These are phyloP conservation scores for Danio albolineatus DNA, from an alignment of 2,797 vertebrate genomes.

Conservation along the genomic window DNA sequence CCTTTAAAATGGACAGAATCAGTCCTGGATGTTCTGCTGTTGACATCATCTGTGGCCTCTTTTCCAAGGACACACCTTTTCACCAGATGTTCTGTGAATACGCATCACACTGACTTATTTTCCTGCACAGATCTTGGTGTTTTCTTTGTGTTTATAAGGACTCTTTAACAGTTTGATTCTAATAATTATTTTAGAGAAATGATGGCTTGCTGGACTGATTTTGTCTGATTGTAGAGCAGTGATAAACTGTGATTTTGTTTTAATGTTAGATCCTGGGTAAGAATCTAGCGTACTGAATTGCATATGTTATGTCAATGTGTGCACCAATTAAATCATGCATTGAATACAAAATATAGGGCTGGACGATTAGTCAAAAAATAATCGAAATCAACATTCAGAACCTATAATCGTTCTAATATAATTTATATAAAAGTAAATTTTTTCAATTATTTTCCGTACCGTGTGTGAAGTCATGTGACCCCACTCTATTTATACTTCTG, in stretches of 20 bases:
- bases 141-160: background rate
- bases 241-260: background rate
- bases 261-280: background rate
- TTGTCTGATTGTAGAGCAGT: background rate
- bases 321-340: too few relatives aligned
- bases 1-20: constrained; percentile 17
- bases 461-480: too few relatives aligned
- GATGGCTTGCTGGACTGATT: background rate
- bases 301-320: background rate
- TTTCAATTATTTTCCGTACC: too few relatives aligned
- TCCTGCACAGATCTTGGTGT: background rate
- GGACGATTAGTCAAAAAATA: too few relatives aligned
- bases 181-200: too few relatives aligned
- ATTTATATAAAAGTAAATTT: too few relatives aligned
- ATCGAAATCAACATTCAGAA: too few relatives aligned
- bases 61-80: constrained; percentile 44
- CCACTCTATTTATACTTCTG: too few relatives aligned
- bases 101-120: background rate
- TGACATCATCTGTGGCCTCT: constrained; percentile 28
- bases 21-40: constrained; percentile 30
- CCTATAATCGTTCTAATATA: too few relatives aligned
- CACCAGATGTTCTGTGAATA: constrained; percentile 40
- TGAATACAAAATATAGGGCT: too few relatives aligned
- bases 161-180: background rate
- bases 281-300: background rate